A percentile compares a stretch with the other conserved stretches of the same genome.
Conservation (phyloP, 2,888 invertebrate genomes). For the Leptopilina syphax region DNA sequence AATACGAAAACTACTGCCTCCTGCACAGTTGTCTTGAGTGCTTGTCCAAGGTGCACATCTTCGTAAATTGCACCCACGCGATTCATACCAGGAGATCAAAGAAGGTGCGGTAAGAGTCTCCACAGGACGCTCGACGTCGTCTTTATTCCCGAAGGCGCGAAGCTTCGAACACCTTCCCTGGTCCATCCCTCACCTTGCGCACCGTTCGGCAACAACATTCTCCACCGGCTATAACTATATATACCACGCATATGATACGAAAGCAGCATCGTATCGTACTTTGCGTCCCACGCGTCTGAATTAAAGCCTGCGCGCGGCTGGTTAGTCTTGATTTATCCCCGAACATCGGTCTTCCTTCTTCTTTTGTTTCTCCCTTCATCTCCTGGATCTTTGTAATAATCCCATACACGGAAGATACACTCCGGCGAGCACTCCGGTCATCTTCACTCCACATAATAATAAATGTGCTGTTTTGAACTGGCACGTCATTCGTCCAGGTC, state of each 20-base stretch:
- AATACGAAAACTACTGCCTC: background rate
- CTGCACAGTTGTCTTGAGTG: slow-evolving; percentile 21
- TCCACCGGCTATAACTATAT: background rate
- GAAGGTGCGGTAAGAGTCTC: slow-evolving; percentile 51
- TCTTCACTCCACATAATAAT: slow-evolving; percentile 65
- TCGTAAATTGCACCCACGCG: slow-evolving; percentile 50
- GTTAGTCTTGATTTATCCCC: slow-evolving; percentile 76
- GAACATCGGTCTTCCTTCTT: slow-evolving; percentile 71
- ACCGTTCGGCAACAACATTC: slow-evolving; percentile 26
- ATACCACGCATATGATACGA: background rate
- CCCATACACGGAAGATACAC: slow-evolving; percentile 63
- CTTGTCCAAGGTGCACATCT: slow-evolving; percentile 41
- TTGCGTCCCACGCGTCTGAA: slow-evolving; percentile 71
- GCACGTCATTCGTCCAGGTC: slow-evolving; percentile 51
- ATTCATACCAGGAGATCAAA: slow-evolving; percentile 50
- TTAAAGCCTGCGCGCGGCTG: slow-evolving; percentile 70
- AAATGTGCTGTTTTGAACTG: slow-evolving; percentile 73
- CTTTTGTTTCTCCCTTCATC: slow-evolving; percentile 64
- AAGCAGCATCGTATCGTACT: slow-evolving; percentile 24
- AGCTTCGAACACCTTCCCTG: slow-evolving; percentile 39
- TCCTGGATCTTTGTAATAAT: slow-evolving; percentile 48
- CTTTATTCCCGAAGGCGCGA: slow-evolving; percentile 46
- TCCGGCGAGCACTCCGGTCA: slow-evolving; percentile 52
- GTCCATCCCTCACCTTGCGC: slow-evolving; percentile 32
- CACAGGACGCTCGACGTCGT: slow-evolving; percentile 49